phyloP scores from a whole-genome alignment of 2,113 vertebrate genomes.

The Tragelaphus scriptus region DNA sequence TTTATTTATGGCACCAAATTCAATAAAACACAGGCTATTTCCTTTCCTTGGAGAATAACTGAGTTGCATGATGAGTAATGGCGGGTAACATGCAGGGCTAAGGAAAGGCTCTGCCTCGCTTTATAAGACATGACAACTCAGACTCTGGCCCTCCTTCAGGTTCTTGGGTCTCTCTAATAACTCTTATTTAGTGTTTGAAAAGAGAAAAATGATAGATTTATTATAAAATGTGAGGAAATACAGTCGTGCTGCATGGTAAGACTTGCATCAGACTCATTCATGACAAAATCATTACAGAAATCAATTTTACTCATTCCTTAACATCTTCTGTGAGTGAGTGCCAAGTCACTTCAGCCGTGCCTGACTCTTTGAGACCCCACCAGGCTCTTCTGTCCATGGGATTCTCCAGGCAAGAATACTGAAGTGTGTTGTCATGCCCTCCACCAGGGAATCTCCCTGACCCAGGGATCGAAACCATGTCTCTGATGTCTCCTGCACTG shows the following conservation, averaged over 20 bases:
- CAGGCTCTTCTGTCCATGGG: background rate
- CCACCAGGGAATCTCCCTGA: background rate
- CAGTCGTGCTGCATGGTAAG: background rate
- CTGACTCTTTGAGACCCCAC: background rate
- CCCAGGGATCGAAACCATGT: background rate
- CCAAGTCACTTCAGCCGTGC: background rate
- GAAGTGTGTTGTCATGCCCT: background rate
- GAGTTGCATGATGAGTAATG: conserved; percentile 36
- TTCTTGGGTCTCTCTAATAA: background rate
- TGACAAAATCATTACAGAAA: background rate
- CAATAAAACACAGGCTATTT: conserved; percentile 56
- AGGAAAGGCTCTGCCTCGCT: conserved; percentile 12
- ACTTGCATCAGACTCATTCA: background rate
- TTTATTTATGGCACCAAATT: conserved; percentile 57
- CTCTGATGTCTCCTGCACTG: background rate
- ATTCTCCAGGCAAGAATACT: background rate
- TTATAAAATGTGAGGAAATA: background rate
- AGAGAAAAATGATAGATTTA: background rate
- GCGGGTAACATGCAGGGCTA: background rate
- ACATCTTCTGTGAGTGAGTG: background rate
- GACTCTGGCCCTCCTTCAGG: background rate
- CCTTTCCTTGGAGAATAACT: conserved; percentile 33
- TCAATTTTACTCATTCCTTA: background rate
- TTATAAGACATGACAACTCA: background rate
- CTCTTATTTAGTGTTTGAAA: background rate